phyloP scores from a whole-genome alignment of 2,797 vertebrate genomes.

The Darevskia mixta region DNA sequence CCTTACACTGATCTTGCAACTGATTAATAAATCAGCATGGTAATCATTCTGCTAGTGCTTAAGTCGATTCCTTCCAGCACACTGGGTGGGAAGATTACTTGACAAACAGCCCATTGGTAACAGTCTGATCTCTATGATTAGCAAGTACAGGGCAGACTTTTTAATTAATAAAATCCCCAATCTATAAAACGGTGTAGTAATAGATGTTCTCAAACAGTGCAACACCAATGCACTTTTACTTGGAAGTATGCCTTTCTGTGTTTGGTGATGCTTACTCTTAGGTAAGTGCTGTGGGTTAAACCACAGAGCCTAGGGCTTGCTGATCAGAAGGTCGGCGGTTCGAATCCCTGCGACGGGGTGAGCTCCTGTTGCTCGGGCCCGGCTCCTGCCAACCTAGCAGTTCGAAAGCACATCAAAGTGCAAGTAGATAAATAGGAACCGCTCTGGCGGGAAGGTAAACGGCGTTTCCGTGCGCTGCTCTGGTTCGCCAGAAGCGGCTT shows the following conservation, averaged over 20 bases:
- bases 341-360: too few species aligned
- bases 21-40: background rate
- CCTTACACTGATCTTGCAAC: background rate
- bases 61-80: background rate
- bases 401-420: too few species aligned
- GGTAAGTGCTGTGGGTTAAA: background rate
- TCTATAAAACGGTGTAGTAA: background rate
- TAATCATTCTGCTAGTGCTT: background rate
- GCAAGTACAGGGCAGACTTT: background rate
- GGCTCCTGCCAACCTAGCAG: too few species aligned
- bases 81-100: background rate
- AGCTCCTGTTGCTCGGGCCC: too few species aligned
- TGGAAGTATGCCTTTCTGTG: background rate
- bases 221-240: background rate
- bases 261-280: background rate
- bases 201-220: background rate
- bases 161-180: background rate
- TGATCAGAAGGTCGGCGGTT: too few species aligned
- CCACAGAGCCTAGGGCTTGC: too few species aligned
- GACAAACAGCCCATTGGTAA: background rate
- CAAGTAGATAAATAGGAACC: too few species aligned
- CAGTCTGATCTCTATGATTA: background rate
- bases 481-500: too few species aligned
- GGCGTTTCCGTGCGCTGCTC: too few species aligned
- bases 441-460: too few species aligned